A percentile compares a stretch with the other conserved stretches of the same genome.
These are phyloP conservation scores for Acleris literana DNA, from an alignment of 2,888 invertebrate species.

Conservation along the genomic window DNA sequence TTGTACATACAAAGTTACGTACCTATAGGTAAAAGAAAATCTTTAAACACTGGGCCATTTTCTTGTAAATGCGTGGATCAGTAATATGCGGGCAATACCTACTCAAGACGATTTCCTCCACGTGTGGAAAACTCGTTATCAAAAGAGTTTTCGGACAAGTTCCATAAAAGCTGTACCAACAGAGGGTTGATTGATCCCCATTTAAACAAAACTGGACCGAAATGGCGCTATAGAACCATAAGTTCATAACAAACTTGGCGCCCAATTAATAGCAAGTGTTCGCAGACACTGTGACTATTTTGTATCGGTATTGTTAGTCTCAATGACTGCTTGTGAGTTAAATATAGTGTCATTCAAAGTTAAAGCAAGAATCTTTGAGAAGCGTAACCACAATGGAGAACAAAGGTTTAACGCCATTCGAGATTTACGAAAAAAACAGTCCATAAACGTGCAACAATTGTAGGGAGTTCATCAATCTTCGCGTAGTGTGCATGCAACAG, in stretches of 20 bases:
- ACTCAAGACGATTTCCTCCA: too few species aligned
- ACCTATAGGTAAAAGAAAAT: too few species aligned
- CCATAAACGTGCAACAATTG: conserved; percentile 79
- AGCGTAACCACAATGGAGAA: conserved; percentile 43
- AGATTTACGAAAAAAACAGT: conserved; percentile 65
- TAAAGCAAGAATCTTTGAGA: conserved; percentile 38
- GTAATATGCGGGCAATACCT: too few species aligned
- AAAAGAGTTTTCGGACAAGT: too few species aligned
- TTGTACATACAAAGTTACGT: too few species aligned
- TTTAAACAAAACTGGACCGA: too few species aligned
- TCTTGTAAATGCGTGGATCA: too few species aligned
- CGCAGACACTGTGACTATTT: conserved; percentile 3
- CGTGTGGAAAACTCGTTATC: too few species aligned
- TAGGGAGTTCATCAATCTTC: conserved; percentile 80
- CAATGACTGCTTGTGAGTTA: conserved; percentile 33
- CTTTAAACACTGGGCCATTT: too few species aligned
- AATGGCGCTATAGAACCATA: too few species aligned
- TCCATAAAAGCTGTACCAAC: too few species aligned
- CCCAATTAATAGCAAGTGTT: background rate
- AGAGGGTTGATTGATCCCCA: too few species aligned
- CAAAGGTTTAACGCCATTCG: conserved; percentile 52
- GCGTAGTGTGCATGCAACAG: conserved; percentile 64
- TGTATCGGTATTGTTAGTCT: conserved; percentile 12
- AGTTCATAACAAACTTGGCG: conserved; percentile 2
- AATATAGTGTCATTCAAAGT: conserved; percentile 31